Conservation (phyloP, 2,888 invertebrate species). For the Tenthredo mesomela region DNA sequence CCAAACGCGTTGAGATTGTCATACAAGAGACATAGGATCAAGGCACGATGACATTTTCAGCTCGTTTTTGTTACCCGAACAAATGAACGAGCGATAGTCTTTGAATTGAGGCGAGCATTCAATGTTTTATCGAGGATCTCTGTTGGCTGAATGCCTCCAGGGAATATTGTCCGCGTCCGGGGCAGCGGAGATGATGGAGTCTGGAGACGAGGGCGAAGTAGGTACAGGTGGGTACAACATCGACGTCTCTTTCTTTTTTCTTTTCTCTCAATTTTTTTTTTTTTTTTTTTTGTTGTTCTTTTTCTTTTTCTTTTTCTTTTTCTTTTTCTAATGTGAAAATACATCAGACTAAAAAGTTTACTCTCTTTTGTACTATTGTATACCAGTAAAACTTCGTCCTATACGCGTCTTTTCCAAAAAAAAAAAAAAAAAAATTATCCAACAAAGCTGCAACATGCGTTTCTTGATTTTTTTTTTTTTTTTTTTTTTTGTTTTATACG, state of each 20-base stretch:
- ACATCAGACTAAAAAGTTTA: not conserved
- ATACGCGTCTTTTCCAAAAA: not conserved
- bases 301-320: not conserved
- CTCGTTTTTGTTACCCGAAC: slow-evolving; percentile 42
- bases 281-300: not conserved
- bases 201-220: slow-evolving; percentile 29
- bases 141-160: slow-evolving; percentile 71
- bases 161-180: slow-evolving; percentile 64
- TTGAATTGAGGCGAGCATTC: slow-evolving; percentile 68
- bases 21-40: slow-evolving; percentile 39
- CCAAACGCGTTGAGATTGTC: slow-evolving; percentile 40
- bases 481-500: not conserved
- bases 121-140: slow-evolving; percentile 76
- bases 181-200: not conserved
- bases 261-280: not conserved
- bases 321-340: not conserved
- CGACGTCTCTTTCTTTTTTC: slow-evolving; percentile 5
- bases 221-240: slow-evolving; percentile 47
- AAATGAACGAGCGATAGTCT: slow-evolving; percentile 60
- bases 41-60: slow-evolving; percentile 42
- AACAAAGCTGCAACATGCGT: too few relatives aligned
- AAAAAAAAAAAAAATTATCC: not conserved
- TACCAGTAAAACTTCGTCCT: not conserved
- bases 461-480: too few relatives aligned
- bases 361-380: not conserved